These are phyloP conservation scores for Augochlorella aurata DNA, from an alignment of 2,888 invertebrate species.

Conservation along the genomic window DNA sequence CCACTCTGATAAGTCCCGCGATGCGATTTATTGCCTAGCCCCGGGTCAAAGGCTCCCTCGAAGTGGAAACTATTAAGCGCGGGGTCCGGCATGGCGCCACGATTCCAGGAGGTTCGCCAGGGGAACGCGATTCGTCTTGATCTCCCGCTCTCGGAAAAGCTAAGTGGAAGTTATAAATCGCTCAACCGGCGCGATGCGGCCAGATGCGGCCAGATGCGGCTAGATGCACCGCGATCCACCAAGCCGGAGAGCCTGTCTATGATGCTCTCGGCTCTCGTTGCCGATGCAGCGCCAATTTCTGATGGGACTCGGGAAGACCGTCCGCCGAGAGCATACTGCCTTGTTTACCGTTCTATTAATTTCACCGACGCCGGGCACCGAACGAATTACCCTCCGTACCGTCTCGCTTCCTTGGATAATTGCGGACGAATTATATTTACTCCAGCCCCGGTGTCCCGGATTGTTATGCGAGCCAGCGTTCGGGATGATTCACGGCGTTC, in stretches of 20 bases:
- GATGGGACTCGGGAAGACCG: neutral
- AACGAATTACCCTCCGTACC: conserved; percentile 24
- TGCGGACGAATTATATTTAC: conserved; percentile 27
- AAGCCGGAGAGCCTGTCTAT: neutral
- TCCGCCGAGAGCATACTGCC: neutral
- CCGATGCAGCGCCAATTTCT: conserved; percentile 55
- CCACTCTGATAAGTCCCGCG: conserved; percentile 73
- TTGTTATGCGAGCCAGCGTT: neutral
- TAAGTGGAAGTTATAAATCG: conserved; percentile 62
- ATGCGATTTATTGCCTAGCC: conserved; percentile 76
- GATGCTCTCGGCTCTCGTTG: conserved; percentile 33
- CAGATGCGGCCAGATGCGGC: neutral
- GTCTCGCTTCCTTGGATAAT: conserved; percentile 28
- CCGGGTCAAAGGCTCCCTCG: conserved; percentile 68
- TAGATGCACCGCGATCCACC: neutral
- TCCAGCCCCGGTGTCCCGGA: neutral
- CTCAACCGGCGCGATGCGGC: conserved; percentile 4
- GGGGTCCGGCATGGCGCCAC: conserved; percentile 56
- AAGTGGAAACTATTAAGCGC: conserved; percentile 76
- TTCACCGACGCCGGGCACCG: conserved; percentile 14
- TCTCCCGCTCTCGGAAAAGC: conserved; percentile 53
- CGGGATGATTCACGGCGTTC: neutral
- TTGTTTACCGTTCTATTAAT: conserved; percentile 41
- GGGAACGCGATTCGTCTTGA: conserved; percentile 55
- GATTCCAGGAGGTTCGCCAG: conserved; percentile 29